Evolutionary conservation across 2,797 vertebrate genomes (phyloP).

Genomic region (Artibeus jamaicensis): DNA sequence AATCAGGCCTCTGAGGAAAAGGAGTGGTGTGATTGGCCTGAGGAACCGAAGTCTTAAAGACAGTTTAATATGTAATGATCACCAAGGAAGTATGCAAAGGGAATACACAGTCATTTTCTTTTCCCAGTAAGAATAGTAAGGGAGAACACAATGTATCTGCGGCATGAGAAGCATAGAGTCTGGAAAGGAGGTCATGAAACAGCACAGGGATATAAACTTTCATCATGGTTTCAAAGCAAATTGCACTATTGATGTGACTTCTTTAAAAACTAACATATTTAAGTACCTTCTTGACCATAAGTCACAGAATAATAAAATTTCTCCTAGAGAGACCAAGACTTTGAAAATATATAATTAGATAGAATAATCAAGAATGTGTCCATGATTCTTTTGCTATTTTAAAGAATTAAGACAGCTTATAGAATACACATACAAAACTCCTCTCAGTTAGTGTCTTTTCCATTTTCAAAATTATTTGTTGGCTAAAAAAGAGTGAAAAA

Average conservation of each 20-base stretch:
- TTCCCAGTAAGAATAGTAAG: background rate
- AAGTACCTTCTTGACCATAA: background rate
- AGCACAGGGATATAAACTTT: background rate
- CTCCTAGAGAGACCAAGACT: background rate
- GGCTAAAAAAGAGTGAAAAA: background rate
- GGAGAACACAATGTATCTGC: background rate
- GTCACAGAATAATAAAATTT: background rate
- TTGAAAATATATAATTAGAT: background rate
- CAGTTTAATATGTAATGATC: background rate
- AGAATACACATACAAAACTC: background rate
- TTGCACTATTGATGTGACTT: background rate
- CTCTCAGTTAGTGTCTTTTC: background rate
- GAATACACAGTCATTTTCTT: background rate
- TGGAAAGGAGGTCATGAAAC: background rate
- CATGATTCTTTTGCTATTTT: background rate
- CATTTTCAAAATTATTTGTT: background rate
- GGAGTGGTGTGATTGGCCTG: background rate
- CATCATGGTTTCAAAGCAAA: background rate
- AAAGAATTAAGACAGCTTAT: background rate
- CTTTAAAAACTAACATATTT: background rate
- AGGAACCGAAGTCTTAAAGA: conserved; percentile 30
- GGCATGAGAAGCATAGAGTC: background rate
- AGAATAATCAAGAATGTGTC: background rate
- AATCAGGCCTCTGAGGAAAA: conserved; percentile 1
- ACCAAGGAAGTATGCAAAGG: conserved; percentile 9